Evolutionary conservation across 2,113 vertebrate genomes (phyloP), one percentile per base, ranked within the genome.

Genomic region (Cyanoderma ruficeps): DNA sequence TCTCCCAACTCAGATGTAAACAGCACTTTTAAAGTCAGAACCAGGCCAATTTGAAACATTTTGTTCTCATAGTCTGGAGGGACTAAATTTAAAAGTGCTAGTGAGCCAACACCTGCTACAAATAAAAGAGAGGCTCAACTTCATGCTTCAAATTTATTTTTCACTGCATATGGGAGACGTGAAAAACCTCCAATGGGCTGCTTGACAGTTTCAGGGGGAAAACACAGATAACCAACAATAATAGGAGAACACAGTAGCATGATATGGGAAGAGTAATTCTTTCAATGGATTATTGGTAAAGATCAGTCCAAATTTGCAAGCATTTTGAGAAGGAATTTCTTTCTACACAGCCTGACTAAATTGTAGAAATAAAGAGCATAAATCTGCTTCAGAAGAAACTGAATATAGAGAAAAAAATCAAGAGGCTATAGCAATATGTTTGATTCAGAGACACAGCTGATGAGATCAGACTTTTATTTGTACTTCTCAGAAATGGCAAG

Each of bases 51-150:
- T 67, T 59, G 37, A 95, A 93, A 93, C 82, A 93, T 91, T 94
- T 90, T 89, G 68, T 96, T 94, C 90, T 78, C 53, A 52, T 63
- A 78, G 30, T 69, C 46, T 83, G 35, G 50, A 93, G 13, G 13
- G 47, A 91, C 82, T 91, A 93, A 87, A 90, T 90, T 88, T 93
- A 90, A 96, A 97, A 90, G 60, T 93, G 87, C 28, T 94, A 79
- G 84, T 50, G 77, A 96, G 72, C 49, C 69, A 89, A 71, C 88
- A 95, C 83, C 83, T 95, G 90, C 83, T 89, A 75, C 10, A 8
- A 77, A 75, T 81, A 93, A 96, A 93, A 92, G 50, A 87, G 39
- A 74, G 64, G 23, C 49, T 30, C 33, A 89, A 60, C 52, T 83
- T 74, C 75, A 88, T 64, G 56, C n/a, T 86, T 53, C 21, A 87